Percentiles rank a stretch among this genome's conserved stretches.
These are phyloP conservation scores for Mnemiopsis leidyi DNA, from an alignment of 37 sponge, comb jelly and placozoan genomes.

Conservation along the genomic window DNA sequence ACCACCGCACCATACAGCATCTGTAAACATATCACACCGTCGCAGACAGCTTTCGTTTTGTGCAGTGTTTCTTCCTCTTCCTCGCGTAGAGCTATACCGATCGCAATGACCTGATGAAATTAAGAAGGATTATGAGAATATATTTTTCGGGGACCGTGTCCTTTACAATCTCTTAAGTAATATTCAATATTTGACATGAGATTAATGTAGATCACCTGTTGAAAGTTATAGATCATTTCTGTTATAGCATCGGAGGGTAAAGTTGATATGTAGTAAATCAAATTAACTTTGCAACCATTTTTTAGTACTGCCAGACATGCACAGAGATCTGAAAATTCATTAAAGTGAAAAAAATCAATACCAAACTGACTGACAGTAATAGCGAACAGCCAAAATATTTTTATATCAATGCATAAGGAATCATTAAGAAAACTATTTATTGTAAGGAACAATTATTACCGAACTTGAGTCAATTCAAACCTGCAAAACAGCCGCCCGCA, in stretches of 20 bases:
- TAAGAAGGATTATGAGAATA: too few relatives aligned
- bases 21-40: background rate
- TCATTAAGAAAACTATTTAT: too few relatives aligned
- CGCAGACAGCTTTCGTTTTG: slow-evolving; percentile 24
- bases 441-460: too few relatives aligned
- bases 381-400: too few relatives aligned
- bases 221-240: background rate
- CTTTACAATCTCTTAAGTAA: too few relatives aligned
- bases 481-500: background rate
- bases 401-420: too few relatives aligned
- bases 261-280: slow-evolving; percentile 31
- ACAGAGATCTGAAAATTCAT: slow-evolving; percentile 33
- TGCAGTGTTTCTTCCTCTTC: slow-evolving; percentile 1
- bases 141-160: too few relatives aligned
- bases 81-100: background rate
- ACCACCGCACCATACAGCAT: slow-evolving; percentile 3
- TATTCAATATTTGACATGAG: too few relatives aligned
- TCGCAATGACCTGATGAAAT: slow-evolving; percentile 7
- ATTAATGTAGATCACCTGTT: too few relatives aligned
- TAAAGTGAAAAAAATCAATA: too few relatives aligned
- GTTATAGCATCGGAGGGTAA: slow-evolving; percentile 6
- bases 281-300: background rate
- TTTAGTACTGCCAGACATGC: background rate
- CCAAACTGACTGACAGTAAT: too few relatives aligned
- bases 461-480: too few relatives aligned